Evolutionary conservation across 2,113 vertebrate genomes (phyloP).

Genomic region (Jaculus jaculus): DNA sequence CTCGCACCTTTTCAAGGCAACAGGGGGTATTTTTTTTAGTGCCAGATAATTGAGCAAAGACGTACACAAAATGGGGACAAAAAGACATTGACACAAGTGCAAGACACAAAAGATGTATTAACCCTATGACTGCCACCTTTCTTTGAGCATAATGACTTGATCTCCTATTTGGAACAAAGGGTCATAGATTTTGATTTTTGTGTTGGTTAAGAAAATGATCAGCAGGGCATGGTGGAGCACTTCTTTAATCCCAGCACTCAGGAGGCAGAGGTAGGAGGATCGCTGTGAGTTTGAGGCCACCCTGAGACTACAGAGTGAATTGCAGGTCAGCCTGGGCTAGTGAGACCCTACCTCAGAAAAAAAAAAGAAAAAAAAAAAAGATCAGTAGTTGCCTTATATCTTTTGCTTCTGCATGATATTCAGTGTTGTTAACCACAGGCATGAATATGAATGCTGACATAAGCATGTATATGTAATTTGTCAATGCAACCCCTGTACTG

Average conservation of each 20-base stretch:
- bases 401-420: conserved; percentile 8
- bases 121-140: background rate
- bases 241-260: no score
- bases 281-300: no score
- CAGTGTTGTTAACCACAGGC: background rate
- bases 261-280: no score
- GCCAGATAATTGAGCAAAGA: background rate
- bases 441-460: background rate
- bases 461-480: background rate
- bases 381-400: background rate
- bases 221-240: no score
- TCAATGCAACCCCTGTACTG: background rate
- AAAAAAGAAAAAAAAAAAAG: conserved; percentile 10
- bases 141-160: background rate
- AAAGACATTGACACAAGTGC: background rate
- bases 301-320: no score
- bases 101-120: background rate
- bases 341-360: no score
- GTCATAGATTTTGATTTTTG: background rate
- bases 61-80: background rate
- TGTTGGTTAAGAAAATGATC: background rate
- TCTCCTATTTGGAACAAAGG: background rate
- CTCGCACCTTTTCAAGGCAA: background rate
- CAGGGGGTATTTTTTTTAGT: background rate
- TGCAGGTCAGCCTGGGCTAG: no score